Base-by-base conservation (phyloP, 2,888 invertebrate genomes). In the Boloria euphrosyne region DNA sequence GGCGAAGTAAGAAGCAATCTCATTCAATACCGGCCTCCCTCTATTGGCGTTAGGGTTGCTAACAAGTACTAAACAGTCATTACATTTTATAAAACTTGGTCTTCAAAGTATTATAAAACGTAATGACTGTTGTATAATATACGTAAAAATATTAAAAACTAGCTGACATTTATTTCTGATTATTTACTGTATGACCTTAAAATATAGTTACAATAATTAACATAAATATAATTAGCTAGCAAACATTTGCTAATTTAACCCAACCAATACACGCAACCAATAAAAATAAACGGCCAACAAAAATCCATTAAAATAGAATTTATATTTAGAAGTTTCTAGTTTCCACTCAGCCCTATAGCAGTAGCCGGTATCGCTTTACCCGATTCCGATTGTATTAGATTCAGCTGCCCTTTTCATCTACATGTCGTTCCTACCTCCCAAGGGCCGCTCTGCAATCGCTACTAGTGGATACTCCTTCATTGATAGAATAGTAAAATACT, bases 1-100 rank as follows among this genome's bases (percentile, higher is more conserved):
- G 92, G 87, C 88, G 90, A 92, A 90, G 92, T 93, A 92, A 93
- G 92, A 92, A 92, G 92, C 92, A 92, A 93, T 93, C 93, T 92
- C 92, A 92, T 93, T 92, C 93, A 93, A 93, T 92, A 91, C 91
- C 83, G 81, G 76, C 82, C 82, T 80, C 82, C 75, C 74, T 71
- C 79, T 73, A 76, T 76, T 77, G 63, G 69, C 72, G 70, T 70
- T 74, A 89, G 88, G 89, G 87, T 76, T 89, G 87, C 85, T 85
- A 88, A 86, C 86, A 87, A 85, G n/a, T n/a, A n/a, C n/a, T n/a
- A n/a, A n/a, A n/a, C n/a, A n/a, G n/a, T n/a, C n/a, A n/a, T n/a
- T n/a, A n/a, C n/a, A n/a, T n/a, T n/a, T n/a, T 86, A 81, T 84
- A 81, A 87, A 87, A 89, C 86, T 86, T 85, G 86, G 87, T 87